A percentile compares a stretch with the other conserved stretches of the same genome.
phyloP scores from a whole-genome alignment of 2,113 vertebrate species.

The Lynx canadensis region DNA sequence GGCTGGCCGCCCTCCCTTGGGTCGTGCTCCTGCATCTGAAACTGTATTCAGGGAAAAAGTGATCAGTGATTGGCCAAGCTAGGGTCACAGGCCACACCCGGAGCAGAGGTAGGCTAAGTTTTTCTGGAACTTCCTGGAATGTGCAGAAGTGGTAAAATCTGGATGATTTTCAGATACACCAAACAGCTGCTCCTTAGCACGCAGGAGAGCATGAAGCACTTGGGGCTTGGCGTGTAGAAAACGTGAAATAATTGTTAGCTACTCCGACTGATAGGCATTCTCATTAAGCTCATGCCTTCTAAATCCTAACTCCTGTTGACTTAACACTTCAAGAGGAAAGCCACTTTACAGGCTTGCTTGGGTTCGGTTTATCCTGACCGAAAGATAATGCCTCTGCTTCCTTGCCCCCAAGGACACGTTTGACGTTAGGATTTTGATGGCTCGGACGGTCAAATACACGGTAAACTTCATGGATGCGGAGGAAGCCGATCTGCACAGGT shows the following conservation, averaged over 20 bases:
- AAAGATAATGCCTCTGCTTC: not conserved
- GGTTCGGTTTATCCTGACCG: not conserved
- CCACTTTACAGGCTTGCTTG: not conserved
- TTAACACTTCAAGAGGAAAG: slow-evolving; percentile 1
- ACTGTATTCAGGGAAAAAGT: not conserved
- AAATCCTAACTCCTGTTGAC: not conserved
- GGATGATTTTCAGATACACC: not conserved
- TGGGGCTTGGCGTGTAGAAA: not conserved
- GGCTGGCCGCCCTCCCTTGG: not conserved
- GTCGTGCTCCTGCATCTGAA: not conserved
- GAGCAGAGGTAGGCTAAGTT: not conserved
- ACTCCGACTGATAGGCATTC: not conserved
- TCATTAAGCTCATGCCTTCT: not conserved
- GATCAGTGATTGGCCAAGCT: not conserved
- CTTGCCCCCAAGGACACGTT: slow-evolving; percentile 86
- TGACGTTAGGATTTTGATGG: slow-evolving; percentile 89
- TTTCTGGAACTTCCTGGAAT: not conserved
- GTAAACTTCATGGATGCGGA: slow-evolving; percentile 87
- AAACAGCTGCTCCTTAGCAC: not conserved
- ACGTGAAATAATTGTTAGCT: not conserved
- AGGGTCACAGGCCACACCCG: not conserved
- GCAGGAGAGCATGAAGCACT: not conserved
- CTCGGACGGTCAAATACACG: slow-evolving; percentile 87
- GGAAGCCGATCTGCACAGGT: slow-evolving; percentile 88
- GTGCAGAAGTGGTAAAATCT: not conserved